Conservation (phyloP, 2,113 vertebrate species). For the Ellobius talpinus region DNA sequence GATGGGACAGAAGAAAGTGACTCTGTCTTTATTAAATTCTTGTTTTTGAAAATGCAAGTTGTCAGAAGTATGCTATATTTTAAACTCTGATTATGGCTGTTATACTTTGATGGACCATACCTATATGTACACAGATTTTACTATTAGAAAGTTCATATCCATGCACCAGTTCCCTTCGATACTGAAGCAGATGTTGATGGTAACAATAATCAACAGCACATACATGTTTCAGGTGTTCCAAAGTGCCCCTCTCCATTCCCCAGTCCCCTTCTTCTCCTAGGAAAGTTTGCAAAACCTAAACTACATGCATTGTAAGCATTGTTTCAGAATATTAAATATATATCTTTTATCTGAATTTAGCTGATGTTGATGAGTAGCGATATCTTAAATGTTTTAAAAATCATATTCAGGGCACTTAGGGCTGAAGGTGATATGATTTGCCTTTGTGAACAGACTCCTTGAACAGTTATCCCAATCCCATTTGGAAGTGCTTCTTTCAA, state of each 20-base stretch:
- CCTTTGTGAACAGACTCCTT: conserved; percentile 58
- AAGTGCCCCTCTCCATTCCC: conserved; percentile 7
- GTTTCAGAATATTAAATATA: conserved; percentile 56
- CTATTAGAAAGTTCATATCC: conserved; percentile 42
- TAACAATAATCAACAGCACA: conserved; percentile 60
- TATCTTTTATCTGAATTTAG: conserved; percentile 53
- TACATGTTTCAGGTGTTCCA: conserved; percentile 52
- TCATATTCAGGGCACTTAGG: conserved; percentile 55
- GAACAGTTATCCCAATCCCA: conserved; percentile 60
- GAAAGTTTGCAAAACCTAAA: conserved; percentile 55
- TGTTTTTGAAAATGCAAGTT: conserved; percentile 51
- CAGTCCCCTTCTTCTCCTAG: background rate
- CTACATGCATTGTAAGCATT: conserved; percentile 58
- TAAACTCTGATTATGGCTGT: background rate
- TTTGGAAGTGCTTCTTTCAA: conserved; percentile 66
- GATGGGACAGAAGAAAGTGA: conserved; percentile 28
- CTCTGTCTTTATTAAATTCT: conserved; percentile 51
- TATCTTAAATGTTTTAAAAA: conserved; percentile 73
- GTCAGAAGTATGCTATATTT: conserved; percentile 16
- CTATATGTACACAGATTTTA: conserved; percentile 28
- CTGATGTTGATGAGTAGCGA: conserved; percentile 58
- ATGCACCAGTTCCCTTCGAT: conserved; percentile 15
- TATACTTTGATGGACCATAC: conserved; percentile 41
- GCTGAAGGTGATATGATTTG: conserved; percentile 36
- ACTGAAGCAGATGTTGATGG: conserved; percentile 54